phyloP scores from a whole-genome alignment of 2,888 invertebrate genomes.

The Sminthurides aquaticus region DNA sequence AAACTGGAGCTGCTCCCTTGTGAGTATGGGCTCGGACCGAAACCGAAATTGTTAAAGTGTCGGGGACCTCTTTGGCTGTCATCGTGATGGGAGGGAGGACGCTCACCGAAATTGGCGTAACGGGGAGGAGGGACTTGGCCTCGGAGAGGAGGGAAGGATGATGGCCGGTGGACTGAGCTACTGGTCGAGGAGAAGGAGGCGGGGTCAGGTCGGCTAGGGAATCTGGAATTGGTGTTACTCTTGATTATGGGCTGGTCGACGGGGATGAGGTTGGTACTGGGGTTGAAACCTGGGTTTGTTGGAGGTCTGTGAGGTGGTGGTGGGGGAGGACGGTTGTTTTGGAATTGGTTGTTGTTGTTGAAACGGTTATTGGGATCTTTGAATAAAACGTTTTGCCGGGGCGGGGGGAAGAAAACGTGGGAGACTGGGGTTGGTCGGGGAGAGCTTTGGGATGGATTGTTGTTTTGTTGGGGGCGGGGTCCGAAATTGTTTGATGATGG shows the following conservation, averaged over 20 bases:
- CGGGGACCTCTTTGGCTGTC: conserved; percentile 1
- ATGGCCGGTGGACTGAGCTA: not conserved
- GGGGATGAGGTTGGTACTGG: conserved; percentile 9
- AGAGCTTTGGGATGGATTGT: not conserved
- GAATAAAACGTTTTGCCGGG: not conserved
- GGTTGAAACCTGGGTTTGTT: not conserved
- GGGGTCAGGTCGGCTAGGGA: conserved; percentile 12
- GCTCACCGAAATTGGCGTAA: not conserved
- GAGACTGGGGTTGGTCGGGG: conserved; percentile 9
- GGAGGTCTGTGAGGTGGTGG: not conserved
- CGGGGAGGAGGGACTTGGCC: conserved; percentile 5
- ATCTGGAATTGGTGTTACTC: not conserved
- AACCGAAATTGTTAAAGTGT: conserved; percentile 2
- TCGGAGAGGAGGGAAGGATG: not conserved
- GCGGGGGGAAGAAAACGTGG: conserved; percentile 13
- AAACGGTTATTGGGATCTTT: not conserved
- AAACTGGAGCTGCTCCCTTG: not conserved
- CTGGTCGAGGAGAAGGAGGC: not conserved
- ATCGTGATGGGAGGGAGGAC: not conserved
- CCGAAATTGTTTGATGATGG: conserved; percentile 12
- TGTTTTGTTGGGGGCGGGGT: conserved; percentile 5
- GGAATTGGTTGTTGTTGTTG: too few species aligned
- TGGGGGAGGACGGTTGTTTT: conserved; percentile 2
- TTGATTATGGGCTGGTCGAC: conserved; percentile 1
- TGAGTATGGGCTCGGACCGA: not conserved